Evolutionary conservation across 1,140 invertebrate genomes (phyloP), one percentile per base, ranked within the genome.

Genomic region (Drosophila pandora): DNA sequence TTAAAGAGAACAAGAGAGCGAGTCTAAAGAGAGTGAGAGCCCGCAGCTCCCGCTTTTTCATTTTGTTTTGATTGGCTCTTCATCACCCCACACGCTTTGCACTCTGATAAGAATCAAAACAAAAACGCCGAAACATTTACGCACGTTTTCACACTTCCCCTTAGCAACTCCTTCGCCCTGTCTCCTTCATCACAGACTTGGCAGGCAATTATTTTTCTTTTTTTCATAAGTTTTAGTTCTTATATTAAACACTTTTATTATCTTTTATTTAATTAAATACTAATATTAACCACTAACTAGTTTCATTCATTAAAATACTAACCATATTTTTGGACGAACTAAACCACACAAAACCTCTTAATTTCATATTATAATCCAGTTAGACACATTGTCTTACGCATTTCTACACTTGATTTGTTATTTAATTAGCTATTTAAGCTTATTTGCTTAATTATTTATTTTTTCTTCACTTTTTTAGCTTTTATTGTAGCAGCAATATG

Each of bases 41-140:
- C 62, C 74, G 62, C 17, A 76, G 52, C 53, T 47, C 34, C 32
- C 41, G 13, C 55, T 61, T 88, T 88, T 88, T 48, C 71, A 88
- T 65, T 87, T 87, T 88, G 83, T 87, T 87, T 88, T 87, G 73
- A 83, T 76, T 61, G 65, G 59, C 58, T 73, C 69, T 87, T 89
- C 63, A 76, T 88, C 68, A 62, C 62, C 62, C 4, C 53, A 48
- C 50, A 25, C 52, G 74, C 71, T 82, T 88, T 63, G 54, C 76
- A 69, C 71, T 59, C 43, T 76, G 83, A 87, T 87, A 87, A 88
- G 83, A 87, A 87, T 87, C 83, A 87, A 87, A 87, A 87, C 83
- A 87, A 87, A 87, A 89, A 63, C 60, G 60, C 67, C 76, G 62
- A 88, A 88, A 79, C 43, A 28, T 76, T 47, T 53, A 56, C 76